A percentile compares a stretch with the other conserved stretches of the same genome.
These are phyloP conservation scores for Sorex fumeus DNA, from an alignment of 2,113 vertebrate genomes.

Conservation along the genomic window DNA sequence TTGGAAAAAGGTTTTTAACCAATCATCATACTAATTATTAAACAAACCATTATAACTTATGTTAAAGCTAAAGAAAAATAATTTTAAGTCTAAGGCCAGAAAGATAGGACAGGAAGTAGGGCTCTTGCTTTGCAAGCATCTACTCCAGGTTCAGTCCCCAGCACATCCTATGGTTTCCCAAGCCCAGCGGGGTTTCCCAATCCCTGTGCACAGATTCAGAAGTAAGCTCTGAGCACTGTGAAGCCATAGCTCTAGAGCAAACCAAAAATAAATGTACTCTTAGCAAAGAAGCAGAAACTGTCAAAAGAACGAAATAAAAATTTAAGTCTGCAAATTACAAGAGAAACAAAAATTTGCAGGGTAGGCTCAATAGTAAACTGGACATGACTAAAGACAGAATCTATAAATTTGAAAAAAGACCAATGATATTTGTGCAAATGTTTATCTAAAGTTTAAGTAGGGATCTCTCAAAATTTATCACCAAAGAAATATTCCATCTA, in stretches of 20 bases:
- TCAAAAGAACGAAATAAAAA: conserved; percentile 9
- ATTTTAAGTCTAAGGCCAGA: neutral
- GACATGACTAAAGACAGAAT: neutral
- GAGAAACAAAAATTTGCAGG: neutral
- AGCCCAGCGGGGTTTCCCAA: too few species aligned
- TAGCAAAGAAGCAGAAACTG: neutral
- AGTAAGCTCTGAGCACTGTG: too few species aligned
- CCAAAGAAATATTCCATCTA: conserved; percentile 3
- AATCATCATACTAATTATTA: conserved; percentile 4
- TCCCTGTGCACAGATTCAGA: too few species aligned
- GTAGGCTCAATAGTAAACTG: neutral
- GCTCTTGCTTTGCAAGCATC: too few species aligned
- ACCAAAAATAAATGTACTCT: neutral
- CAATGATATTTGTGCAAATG: neutral
- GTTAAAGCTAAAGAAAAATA: conserved; percentile 22
- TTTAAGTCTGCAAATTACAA: conserved; percentile 18
- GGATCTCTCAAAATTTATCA: neutral
- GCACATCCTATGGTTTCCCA: too few species aligned
- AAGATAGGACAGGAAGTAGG: too few species aligned
- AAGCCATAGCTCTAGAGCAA: too few species aligned
- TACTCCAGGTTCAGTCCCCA: too few species aligned
- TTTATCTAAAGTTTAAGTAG: neutral
- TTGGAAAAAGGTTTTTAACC: conserved; percentile 21
- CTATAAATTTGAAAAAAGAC: neutral
- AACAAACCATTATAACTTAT: conserved; percentile 21